phyloP scores from a whole-genome alignment of 64 coral and sea anemone species.

The Montipora efflorescens region DNA sequence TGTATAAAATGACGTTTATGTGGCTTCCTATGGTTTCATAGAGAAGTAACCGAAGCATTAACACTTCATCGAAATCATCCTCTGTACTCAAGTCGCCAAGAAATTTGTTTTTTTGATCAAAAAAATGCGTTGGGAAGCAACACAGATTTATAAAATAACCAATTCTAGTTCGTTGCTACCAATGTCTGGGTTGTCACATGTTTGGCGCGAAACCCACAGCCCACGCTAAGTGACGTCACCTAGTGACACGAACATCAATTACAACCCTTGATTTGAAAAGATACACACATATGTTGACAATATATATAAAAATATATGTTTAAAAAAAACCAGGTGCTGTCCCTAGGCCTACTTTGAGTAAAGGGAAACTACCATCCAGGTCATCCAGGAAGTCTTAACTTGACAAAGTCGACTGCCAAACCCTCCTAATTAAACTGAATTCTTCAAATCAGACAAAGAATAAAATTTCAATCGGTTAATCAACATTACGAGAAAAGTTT shows the following conservation, averaged over 20 bases:
- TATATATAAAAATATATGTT: neutral
- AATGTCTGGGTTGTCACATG: neutral
- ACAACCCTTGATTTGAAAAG: neutral
- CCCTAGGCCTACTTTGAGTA: neutral
- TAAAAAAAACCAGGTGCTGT: neutral
- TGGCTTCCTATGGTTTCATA: neutral
- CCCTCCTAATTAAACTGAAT: neutral
- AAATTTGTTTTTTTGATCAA: neutral
- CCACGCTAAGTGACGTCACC: conserved; percentile 42
- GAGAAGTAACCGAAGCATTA: neutral
- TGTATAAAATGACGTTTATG: neutral
- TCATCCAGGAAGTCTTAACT: too few species aligned
- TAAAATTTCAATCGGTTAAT: neutral
- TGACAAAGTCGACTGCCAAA: neutral
- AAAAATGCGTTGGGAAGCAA: too few species aligned
- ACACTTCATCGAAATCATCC: neutral
- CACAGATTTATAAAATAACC: too few species aligned
- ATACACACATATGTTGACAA: neutral
- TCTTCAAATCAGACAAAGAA: neutral
- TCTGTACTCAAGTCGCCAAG: neutral
- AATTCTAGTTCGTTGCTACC: too few species aligned
- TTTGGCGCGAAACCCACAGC: conserved; percentile 22
- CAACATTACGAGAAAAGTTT: neutral
- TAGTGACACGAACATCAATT: neutral
- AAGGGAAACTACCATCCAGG: too few species aligned